Percentiles rank a stretch among this genome's conserved stretches.
Conservation (phyloP, 2,888 invertebrate genomes). For the Pteria penguin region DNA sequence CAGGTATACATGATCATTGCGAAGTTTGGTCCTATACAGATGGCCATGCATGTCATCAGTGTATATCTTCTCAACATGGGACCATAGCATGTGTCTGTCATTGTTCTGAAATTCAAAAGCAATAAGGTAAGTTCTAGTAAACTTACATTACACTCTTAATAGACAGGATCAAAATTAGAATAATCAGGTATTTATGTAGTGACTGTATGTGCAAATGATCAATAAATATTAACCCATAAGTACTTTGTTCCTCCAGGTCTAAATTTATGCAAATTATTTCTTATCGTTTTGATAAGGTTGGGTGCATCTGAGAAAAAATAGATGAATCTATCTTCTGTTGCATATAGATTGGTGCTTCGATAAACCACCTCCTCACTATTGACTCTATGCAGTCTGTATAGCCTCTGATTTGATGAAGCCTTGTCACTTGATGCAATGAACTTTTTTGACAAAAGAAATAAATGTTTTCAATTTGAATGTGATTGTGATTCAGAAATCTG, state of each 20-base stretch:
- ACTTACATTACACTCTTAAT: no score
- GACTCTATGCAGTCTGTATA: conserved; percentile 8
- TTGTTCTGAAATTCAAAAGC: conserved; percentile 4
- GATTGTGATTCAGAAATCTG: no score
- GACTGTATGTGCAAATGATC: no score
- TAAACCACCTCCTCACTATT: background rate
- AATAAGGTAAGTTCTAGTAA: background rate
- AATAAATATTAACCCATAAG: background rate
- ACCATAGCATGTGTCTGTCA: conserved; percentile 4
- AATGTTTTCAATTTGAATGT: no score
- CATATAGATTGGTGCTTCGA: background rate
- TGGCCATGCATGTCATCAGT: conserved; percentile 8
- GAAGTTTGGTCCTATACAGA: background rate
- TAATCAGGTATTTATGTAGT: no score
- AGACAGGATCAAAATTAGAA: no score
- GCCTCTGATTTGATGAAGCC: conserved; percentile 12
- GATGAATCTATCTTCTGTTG: background rate
- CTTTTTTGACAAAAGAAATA: no score
- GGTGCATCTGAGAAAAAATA: conserved; percentile 9
- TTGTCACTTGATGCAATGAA: conserved; percentile 18
- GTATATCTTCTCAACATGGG: conserved; percentile 8
- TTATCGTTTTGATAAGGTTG: conserved; percentile 10
- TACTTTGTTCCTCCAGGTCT: conserved; percentile 21
- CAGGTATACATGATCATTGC: conserved; percentile 13
- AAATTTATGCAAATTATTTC: conserved; percentile 16